Evolutionary conservation across 1,140 invertebrate species (phyloP), one percentile per base, ranked within the genome.

Genomic region (Meloidogyne hapla): DNA sequence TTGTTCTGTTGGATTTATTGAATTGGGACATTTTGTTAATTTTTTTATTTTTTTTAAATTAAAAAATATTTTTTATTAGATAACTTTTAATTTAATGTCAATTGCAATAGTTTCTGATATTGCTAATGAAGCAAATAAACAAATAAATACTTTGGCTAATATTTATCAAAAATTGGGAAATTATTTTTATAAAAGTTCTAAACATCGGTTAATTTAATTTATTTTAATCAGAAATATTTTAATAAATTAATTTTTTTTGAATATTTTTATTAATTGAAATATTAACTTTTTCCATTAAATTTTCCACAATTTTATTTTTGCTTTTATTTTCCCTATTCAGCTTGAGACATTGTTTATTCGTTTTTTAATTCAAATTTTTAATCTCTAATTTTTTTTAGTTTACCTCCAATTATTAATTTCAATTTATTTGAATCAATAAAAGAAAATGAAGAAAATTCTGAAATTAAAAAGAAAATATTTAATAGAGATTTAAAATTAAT

Each of bases 21-120:
- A 78, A 64, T 21, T 80, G 45, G 64, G 66, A 62, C 77, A 78
- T 79, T 69, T 78, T 25, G 77, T 79, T 12, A 79, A 28, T 66
- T 62, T 77, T 18, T 42, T 25, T 48, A 21, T 40, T 33, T 56
- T 8, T 61, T 23, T 3, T 21, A 12, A 38, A 40, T 23, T 73
- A 70, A 71, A 12, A 26, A 28, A 42, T 77, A 23, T 23, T 40
- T 38, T 12, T n/a, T 18, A 78, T 78, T 25, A 77, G 76, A 23
- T 77, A 61, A 77, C 76, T 28, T 77, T 77, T 45, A 77, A 77
- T 28, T 42, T 77, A 21, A 77, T 77, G 76, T 68, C 33, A 8
- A 48, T 77, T 67, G 63, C 76, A 23, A 77, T 77, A 18, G 28
- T 62, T 25, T 77, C 74, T 38, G 76, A 77, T 67, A 25, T 77